phyloP scores from a whole-genome alignment of 2,888 invertebrate species.

The Tenthredo livida region DNA sequence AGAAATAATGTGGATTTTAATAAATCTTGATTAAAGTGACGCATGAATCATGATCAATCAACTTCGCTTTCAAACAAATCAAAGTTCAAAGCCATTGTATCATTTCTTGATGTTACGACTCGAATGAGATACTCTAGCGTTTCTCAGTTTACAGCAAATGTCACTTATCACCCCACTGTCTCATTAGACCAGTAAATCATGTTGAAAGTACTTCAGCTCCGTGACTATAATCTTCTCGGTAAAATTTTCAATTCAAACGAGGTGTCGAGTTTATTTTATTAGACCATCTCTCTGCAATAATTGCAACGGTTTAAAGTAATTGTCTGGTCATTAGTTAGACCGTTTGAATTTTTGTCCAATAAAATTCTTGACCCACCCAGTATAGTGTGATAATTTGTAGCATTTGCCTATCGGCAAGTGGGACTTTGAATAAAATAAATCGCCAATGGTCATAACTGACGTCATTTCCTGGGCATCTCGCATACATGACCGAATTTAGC shows the following conservation, averaged over 20 bases:
- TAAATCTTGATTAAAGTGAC: not conserved
- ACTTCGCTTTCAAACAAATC: slow-evolving; percentile 7
- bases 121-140: not conserved
- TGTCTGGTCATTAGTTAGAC: not conserved
- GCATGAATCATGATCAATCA: not conserved
- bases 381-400: not conserved
- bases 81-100: not conserved
- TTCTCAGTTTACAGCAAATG: not conserved
- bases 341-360: not conserved
- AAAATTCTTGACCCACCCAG: not conserved
- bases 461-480: slow-evolving; percentile 40
- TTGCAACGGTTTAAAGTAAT: not conserved
- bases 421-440: slow-evolving; percentile 16
- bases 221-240: not conserved
- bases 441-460: slow-evolving; percentile 22
- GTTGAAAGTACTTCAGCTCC: not conserved
- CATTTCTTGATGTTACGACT: not conserved
- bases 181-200: not conserved
- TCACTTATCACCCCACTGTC: not conserved
- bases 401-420: slow-evolving; percentile 4
- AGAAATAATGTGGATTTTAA: not conserved
- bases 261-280: not conserved
- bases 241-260: not conserved
- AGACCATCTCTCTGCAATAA: not conserved
- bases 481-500: slow-evolving; percentile 65